Evolutionary conservation across 2,797 vertebrate genomes (phyloP).

Genomic region (Dendrocincla tyrannina): DNA sequence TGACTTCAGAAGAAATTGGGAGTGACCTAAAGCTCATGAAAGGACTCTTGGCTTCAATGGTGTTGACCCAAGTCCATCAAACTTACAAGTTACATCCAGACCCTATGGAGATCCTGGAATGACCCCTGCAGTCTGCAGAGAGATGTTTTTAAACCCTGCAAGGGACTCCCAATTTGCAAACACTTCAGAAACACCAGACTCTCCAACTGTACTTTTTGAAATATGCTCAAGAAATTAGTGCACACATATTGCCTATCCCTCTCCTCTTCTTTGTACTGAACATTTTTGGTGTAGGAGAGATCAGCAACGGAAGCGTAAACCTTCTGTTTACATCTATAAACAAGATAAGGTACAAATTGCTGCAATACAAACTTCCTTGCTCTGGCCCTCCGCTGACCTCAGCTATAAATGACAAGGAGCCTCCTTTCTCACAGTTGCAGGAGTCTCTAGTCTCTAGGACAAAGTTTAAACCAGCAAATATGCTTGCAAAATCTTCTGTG

Average conservation of each 20-base stretch:
- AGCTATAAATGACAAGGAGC: conserved; percentile 32
- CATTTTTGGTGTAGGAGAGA: conserved; percentile 1
- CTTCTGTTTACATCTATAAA: conserved; percentile 67
- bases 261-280: background rate
- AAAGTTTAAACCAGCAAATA: conserved; percentile 24
- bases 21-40: conserved; percentile 37
- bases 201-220: background rate
- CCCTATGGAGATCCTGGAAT: conserved; percentile 17
- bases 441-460: conserved; percentile 35
- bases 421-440: conserved; percentile 26
- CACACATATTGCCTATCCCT: background rate
- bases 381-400: conserved; percentile 61
- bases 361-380: conserved; percentile 67
- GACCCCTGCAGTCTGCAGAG: background rate
- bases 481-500: conserved; percentile 10
- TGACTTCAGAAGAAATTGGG: conserved; percentile 39
- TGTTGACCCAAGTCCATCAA: background rate
- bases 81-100: background rate
- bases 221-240: background rate
- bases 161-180: background rate
- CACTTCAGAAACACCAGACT: background rate
- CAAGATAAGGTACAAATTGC: conserved; percentile 69
- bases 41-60: background rate
- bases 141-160: background rate
- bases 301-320: conserved; percentile 36